These are phyloP conservation scores for Euphysa ruthae DNA, from an alignment of 30 jellyfish, hydroid and myxozoan genomes.

Conservation along the genomic window DNA sequence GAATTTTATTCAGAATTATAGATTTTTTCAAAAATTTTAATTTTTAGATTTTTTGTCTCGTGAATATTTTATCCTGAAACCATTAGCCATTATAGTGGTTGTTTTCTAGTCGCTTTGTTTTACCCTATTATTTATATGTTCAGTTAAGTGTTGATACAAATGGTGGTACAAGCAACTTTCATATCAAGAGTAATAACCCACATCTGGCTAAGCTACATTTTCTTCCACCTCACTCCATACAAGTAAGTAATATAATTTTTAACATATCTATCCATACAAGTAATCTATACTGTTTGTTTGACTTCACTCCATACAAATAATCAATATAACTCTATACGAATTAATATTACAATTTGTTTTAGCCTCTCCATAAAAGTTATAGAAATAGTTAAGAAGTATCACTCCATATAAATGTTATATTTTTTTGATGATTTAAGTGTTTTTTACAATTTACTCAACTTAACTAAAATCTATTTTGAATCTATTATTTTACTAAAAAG, in stretches of 20 bases:
- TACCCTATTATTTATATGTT: background rate
- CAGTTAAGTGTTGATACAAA: slow-evolving; percentile 12
- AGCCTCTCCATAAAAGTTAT: too few relatives aligned
- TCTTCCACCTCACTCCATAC: slow-evolving; percentile 22
- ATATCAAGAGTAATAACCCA: slow-evolving; percentile 44
- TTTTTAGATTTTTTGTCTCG: background rate
- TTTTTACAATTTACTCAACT: too few relatives aligned
- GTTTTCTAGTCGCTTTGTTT: background rate
- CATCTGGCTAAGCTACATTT: slow-evolving; percentile 27
- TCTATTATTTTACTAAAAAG: too few relatives aligned
- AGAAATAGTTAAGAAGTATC: too few relatives aligned
- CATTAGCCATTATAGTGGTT: background rate
- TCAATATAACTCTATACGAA: too few relatives aligned
- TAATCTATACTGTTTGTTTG: too few relatives aligned
- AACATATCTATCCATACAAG: too few relatives aligned
- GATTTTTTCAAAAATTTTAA: background rate
- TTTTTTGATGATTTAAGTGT: too few relatives aligned
- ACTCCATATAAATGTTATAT: too few relatives aligned
- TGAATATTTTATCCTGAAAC: background rate
- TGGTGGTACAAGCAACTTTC: slow-evolving; percentile 64
- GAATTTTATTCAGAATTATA: background rate
- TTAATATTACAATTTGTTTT: too few relatives aligned
- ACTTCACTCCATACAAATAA: too few relatives aligned
- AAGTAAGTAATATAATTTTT: slow-evolving; percentile 13
- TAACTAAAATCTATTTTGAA: too few relatives aligned